Evolutionary conservation across 2,888 invertebrate species (phyloP), one percentile per base, ranked within the genome.

Genomic region (Limulus polyphemus): DNA sequence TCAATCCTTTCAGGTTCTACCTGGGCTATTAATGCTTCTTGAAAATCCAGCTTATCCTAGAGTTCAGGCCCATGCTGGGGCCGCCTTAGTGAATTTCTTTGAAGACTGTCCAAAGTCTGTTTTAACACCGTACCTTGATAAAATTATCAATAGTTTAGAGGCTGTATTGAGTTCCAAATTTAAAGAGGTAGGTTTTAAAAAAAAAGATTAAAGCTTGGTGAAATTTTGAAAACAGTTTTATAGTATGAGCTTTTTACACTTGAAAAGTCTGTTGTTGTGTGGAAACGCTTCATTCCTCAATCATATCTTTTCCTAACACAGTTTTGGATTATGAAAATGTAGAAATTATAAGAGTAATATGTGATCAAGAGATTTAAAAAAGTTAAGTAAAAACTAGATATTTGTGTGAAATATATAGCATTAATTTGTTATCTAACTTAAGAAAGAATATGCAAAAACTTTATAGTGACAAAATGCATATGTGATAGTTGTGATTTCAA

Each of bases 31-130:
- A 52, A 82, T 86, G 78, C 83, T 95, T 52, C 81, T 99, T 69
- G 92, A 92, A 71, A 94, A 98, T 75, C 86, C 88, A 72, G 84
- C 82, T 10, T 90, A 92, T 77, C 97, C 98, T 0, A 83, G 99
- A 70, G 98, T 99, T 65, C 90, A 91, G 80, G 88, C 90, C 65
- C 86, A 87, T 75, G 85, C 86, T 56, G 85, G 95, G 56, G 98
- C 99, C 59, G 99, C 99, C 57, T 81, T 99, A 68, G 98, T 99
- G 1, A 99, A 99, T 79, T 99, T 99, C 79, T 93, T 94, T 73
- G 99, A 99, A 80, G 98, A 98, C 77, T 98, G 98, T 76, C 95
- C 98, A 0, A 97, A 98, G 77, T 83, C 85, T 71, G 92, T 98
- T 70, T 80, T 99, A 67, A 87, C 87, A 11, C 86, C 85, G 68